Evolutionary conservation across 1,140 invertebrate genomes (phyloP).

Genomic region (Mesaphorura yosii): DNA sequence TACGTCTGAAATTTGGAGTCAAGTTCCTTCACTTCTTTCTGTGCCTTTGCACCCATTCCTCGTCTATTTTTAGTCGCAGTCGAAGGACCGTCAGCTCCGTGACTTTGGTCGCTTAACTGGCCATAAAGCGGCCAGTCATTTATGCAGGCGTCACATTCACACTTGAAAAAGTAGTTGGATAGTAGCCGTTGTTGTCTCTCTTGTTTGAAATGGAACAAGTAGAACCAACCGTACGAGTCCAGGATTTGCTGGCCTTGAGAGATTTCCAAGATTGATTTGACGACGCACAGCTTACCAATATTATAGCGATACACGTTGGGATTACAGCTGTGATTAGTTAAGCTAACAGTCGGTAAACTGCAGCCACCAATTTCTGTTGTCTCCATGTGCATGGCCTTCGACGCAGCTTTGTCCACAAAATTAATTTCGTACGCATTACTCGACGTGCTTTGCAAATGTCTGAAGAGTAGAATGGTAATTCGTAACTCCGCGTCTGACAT

Average conservation of each 20-base stretch:
- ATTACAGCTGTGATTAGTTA: slow-evolving; percentile 44
- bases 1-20: slow-evolving; percentile 9
- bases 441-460: slow-evolving; percentile 46
- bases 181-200: slow-evolving; percentile 39
- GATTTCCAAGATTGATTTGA: slow-evolving; percentile 41
- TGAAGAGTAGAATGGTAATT: slow-evolving; percentile 41
- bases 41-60: too few species aligned
- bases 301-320: slow-evolving; percentile 22
- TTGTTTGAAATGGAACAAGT: slow-evolving; percentile 36
- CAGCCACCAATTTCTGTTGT: slow-evolving; percentile 44
- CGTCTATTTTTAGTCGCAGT: too few species aligned
- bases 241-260: slow-evolving; percentile 44
- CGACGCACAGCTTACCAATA: slow-evolving; percentile 37
- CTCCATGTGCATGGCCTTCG: slow-evolving; percentile 14
- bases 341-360: slow-evolving; percentile 49
- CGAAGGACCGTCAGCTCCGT: too few species aligned
- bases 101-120: background rate
- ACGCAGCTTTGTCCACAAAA: slow-evolving; percentile 37
- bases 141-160: slow-evolving; percentile 44
- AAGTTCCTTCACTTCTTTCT: background rate
- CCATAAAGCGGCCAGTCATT: slow-evolving; percentile 39
- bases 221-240: slow-evolving; percentile 51
- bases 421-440: slow-evolving; percentile 55
- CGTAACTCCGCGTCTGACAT: slow-evolving; percentile 26
- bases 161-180: slow-evolving; percentile 48